A percentile compares a stretch with the other conserved stretches of the same genome.
Evolutionary conservation across 2,888 invertebrate species (phyloP).

Genomic region (Netelia inedita): DNA sequence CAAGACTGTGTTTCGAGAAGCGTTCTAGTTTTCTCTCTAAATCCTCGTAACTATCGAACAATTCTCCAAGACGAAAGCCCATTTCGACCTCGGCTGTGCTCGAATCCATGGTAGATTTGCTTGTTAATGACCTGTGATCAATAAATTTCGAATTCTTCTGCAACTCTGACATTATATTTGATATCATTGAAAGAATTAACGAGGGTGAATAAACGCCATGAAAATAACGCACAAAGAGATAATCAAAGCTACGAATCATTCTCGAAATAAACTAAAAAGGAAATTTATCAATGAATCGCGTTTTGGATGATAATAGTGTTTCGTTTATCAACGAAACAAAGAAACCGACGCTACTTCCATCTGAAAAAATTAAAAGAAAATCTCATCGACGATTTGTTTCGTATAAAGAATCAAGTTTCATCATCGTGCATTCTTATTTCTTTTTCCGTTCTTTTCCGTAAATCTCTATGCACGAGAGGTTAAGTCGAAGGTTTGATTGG

Average conservation of each 20-base stretch:
- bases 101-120: conserved; percentile 74
- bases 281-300: too few relatives aligned
- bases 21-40: conserved; percentile 82
- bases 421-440: conserved; percentile 37
- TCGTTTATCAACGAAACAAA: neutral
- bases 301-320: neutral
- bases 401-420: conserved; percentile 18
- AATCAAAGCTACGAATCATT: neutral
- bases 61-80: conserved; percentile 84
- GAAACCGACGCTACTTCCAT: neutral
- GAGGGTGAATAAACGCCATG: neutral
- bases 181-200: too few relatives aligned
- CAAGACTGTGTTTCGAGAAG: conserved; percentile 83
- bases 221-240: neutral
- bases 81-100: conserved; percentile 76
- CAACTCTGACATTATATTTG: neutral
- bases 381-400: conserved; percentile 4
- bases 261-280: too few relatives aligned
- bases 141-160: neutral
- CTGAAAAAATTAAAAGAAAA: neutral
- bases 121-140: neutral
- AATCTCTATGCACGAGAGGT: conserved; percentile 73
- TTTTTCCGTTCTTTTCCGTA: conserved; percentile 37
- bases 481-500: conserved; percentile 81
- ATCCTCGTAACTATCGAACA: conserved; percentile 84